phyloP scores from a whole-genome alignment of 2,888 invertebrate species.

The Heteropelma amictum region DNA sequence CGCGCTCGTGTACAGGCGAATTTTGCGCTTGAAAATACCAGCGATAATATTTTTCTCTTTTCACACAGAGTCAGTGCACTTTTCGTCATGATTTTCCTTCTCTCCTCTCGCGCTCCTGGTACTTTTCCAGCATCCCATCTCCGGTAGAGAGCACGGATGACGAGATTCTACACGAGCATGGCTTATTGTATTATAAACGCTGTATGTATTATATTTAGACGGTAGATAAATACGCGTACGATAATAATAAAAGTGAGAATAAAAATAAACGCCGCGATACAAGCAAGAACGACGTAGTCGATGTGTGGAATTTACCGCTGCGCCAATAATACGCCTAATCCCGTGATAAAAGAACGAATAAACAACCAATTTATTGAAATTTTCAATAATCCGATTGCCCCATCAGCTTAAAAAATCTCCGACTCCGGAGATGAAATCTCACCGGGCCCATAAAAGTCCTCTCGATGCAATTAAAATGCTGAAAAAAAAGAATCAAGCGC shows the following conservation, averaged over 20 bases:
- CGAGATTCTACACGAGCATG: conserved; percentile 65
- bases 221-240: not conserved
- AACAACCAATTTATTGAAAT: not conserved
- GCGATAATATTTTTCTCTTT: conserved; percentile 52
- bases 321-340: conserved; percentile 30
- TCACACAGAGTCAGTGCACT: conserved; percentile 39
- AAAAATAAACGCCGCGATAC: not conserved
- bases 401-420: conserved; percentile 6
- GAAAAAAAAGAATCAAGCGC: not conserved
- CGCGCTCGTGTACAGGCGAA: conserved; percentile 58
- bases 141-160: conserved; percentile 57
- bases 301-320: conserved; percentile 34
- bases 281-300: not conserved
- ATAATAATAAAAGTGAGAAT: not conserved
- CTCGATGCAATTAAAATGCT: conserved; percentile 10
- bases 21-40: conserved; percentile 34
- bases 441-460: conserved; percentile 18
- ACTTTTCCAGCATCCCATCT: conserved; percentile 32
- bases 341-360: not conserved
- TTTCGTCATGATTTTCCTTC: conserved; percentile 8
- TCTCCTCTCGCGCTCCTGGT: conserved; percentile 5
- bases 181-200: too few species aligned
- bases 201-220: too few species aligned
- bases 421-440: conserved; percentile 3
- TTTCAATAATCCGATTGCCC: not conserved